Base-by-base conservation (phyloP, 2,888 invertebrate genomes). In the Cataglyphis altisquamis region DNA sequence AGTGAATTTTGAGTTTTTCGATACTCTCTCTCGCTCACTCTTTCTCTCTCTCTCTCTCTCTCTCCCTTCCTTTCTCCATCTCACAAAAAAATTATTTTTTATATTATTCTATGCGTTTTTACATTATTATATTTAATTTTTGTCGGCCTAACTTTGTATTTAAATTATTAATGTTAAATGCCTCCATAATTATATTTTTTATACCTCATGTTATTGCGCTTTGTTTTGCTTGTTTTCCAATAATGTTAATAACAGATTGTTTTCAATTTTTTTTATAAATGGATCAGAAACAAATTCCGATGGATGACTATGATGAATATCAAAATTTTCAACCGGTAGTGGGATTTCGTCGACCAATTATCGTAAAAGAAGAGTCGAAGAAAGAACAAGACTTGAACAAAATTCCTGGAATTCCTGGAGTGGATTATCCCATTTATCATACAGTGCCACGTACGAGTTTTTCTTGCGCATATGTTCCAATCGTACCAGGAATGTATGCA, bases 401-500 rank as follows among this genome's bases (percentile, higher is more conserved):
- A 94, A 96, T 98, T 32, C 98, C 98, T 0, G 98, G 98, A 15
- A 95, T 95, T 0, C 96, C 98, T 0, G 98, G 98, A 1, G 96
- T 97, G 1, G 98, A 98, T 95, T 98, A 97, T 95, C 98, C 98
- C 0, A 95, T 98, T 74, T 98, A 97, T 94, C 97, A 97, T 93
- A 95, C 95, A 85, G 97, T 98, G 1, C 98, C 98, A 0, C 96
- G 96, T 45, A 98, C 98, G 25, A 96, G 96, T 89, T 98, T 98
- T 95, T 97, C 97, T 3, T 98, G 98, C 92, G 96, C 96, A 70
- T 96, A 97, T 90, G 98, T 98, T 57, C 98, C 98, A 0, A 97
- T 97, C 29, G 96, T 97, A 75, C 98, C 98, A 2, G 98, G 98
- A 89, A 98, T 98, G 97, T 98, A 98, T 94, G 98, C 98, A n/a